Conservation (phyloP, 2,888 invertebrate genomes). For the Tachina lurida region DNA sequence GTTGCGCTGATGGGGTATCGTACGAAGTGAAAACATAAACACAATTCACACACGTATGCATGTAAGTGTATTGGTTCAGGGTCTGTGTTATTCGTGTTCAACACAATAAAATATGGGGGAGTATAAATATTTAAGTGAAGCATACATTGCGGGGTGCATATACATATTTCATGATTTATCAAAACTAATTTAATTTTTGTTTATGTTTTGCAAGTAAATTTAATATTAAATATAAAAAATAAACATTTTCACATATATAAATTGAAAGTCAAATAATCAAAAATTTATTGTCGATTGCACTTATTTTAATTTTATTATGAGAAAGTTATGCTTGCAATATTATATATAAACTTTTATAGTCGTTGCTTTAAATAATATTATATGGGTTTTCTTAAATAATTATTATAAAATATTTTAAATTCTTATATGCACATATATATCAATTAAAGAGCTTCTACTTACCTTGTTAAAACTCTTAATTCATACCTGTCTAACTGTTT, state of each 20-base stretch:
- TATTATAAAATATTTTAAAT: not conserved
- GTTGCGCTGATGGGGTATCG: not conserved
- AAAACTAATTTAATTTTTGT: not conserved
- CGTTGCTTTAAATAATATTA: not conserved
- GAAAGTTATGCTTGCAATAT: not conserved
- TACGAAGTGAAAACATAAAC: not conserved
- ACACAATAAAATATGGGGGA: not conserved
- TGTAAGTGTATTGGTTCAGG: not conserved
- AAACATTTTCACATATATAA: not conserved
- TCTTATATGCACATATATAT: conserved; percentile 34
- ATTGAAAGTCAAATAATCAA: too few species aligned
- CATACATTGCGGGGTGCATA: conserved; percentile 20
- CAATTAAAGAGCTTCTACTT: conserved; percentile 28
- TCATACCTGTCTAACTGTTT: not conserved
- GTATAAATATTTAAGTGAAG: not conserved
- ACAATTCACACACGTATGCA: not conserved
- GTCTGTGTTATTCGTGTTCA: not conserved
- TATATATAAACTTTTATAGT: too few species aligned
- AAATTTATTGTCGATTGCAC: too few species aligned
- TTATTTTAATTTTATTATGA: not conserved
- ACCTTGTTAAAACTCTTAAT: conserved; percentile 36
- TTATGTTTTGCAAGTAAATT: not conserved
- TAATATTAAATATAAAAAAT: not conserved
- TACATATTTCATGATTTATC: not conserved
- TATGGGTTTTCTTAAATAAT: not conserved